Conservation (phyloP, 1,140 invertebrate genomes). For the Zaprionus vittiger region DNA sequence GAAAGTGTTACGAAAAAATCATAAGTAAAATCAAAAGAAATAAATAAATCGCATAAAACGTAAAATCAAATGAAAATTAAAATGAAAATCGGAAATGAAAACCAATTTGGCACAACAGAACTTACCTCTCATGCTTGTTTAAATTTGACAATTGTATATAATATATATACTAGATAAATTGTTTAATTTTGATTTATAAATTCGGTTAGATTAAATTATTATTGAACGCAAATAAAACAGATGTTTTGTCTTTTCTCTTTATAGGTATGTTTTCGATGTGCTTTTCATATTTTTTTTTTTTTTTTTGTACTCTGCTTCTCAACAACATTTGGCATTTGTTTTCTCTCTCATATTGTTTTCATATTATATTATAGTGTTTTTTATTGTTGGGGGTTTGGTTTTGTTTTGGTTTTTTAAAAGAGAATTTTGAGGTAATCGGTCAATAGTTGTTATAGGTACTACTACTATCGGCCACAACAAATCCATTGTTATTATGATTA, state of each 20-base stretch:
- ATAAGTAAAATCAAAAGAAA: slow-evolving; percentile 49
- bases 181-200: slow-evolving; percentile 48
- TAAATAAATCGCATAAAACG: slow-evolving; percentile 30
- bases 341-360: slow-evolving; percentile 18
- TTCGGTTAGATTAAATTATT: slow-evolving; percentile 72
- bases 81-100: slow-evolving; percentile 47
- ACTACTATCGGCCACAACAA: slow-evolving; percentile 81
- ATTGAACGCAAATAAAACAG: slow-evolving; percentile 71
- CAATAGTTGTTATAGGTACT: slow-evolving; percentile 68
- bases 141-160: slow-evolving; percentile 59
- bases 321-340: slow-evolving; percentile 66
- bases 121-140: slow-evolving; percentile 81
- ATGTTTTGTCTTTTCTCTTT: slow-evolving; percentile 65
- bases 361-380: slow-evolving; percentile 24
- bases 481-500: slow-evolving; percentile 60
- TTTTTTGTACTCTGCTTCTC: slow-evolving; percentile 60
- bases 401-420: not conserved
- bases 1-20: slow-evolving; percentile 37
- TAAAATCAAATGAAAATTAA: slow-evolving; percentile 39
- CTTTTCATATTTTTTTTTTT: slow-evolving; percentile 24
- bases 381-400: slow-evolving; percentile 32
- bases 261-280: slow-evolving; percentile 41
- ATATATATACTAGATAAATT: slow-evolving; percentile 54
- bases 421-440: slow-evolving; percentile 46
- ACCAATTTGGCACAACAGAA: slow-evolving; percentile 80